Base-by-base conservation (phyloP, 2,888 invertebrate genomes). In the Acleris literana region DNA sequence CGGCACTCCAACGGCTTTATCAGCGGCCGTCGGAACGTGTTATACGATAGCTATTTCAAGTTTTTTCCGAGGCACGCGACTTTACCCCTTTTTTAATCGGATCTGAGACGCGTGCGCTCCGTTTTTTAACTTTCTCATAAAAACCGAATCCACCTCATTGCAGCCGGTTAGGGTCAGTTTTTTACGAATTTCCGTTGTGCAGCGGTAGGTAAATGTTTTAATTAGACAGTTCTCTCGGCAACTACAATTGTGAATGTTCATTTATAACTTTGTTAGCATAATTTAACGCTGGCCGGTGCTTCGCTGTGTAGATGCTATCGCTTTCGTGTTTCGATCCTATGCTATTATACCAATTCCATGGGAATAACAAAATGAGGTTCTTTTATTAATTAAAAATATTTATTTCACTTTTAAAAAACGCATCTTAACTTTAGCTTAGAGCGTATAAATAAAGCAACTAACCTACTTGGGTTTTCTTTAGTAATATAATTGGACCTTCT, bases 61-160 rank as follows among this genome's bases (percentile, higher is more conserved):
- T 61, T 66, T 62, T 66, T 66, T 61, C 78, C 60, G 75, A 82
- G 85, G 78, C 86, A 81, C 82, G 81, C 82, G 85, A 85, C 87
- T 73, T 80, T 86, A 89, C 90, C 92, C 90, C 90, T 92, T 92
- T 88, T 90, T 89, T 91, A 91, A 90, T 90, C 88, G 87, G 88
- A 88, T 90, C 85, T 86, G 74, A 83, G 88, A 85, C 90, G 88
- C 90, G 91, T 91, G 92, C 87, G 82, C 76, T 72, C 70, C 62
- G 78, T 85, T 91, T 91, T 88, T 88, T 77, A 76, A 70, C 55
- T 71, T 71, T 76, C 71, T 79, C 86, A 87, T 88, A 92, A 91
- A 90, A 90, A 77, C 78, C 78, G 79, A 81, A 86, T 88, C 83
- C 87, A 91, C 87, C 90, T 90, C 88, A 89, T 84, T 84, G 88